Percentiles rank a stretch among this genome's conserved stretches.
phyloP scores from a whole-genome alignment of 2,113 vertebrate genomes.

The Ceuthmochares aereus region DNA sequence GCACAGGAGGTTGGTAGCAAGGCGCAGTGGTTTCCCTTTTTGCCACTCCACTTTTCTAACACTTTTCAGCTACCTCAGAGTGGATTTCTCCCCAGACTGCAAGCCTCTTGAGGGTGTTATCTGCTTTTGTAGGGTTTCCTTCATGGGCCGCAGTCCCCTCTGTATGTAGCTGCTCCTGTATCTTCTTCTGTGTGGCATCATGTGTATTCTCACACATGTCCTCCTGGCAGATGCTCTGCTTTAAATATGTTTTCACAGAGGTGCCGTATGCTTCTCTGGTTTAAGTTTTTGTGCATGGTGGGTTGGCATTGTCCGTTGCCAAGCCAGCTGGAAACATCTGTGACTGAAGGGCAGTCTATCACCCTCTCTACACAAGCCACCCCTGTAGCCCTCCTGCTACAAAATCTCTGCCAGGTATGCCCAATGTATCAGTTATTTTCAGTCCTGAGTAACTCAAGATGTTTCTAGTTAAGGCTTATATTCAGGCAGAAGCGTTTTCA shows the following conservation, averaged over 20 bases:
- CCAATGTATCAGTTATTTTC: not conserved
- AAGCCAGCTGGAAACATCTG: not conserved
- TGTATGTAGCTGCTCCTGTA: not conserved
- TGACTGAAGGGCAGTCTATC: not conserved
- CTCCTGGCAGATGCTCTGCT: not conserved
- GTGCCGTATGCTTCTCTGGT: not conserved
- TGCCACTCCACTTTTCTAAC: not conserved
- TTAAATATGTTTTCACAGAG: not conserved
- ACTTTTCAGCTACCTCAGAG: not conserved
- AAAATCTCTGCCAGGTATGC: not conserved
- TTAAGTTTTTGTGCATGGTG: not conserved
- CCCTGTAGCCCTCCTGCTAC: not conserved
- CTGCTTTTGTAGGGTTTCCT: not conserved
- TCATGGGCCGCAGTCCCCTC: not conserved
- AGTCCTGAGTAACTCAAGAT: not conserved
- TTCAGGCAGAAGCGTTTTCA: not conserved
- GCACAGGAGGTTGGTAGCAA: not conserved
- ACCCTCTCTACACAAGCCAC: not conserved
- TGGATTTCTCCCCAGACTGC: not conserved
- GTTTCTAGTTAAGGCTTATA: not conserved
- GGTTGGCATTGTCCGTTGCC: not conserved
- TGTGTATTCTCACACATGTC: not conserved
- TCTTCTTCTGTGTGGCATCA: not conserved
- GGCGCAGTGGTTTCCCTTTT: not conserved
- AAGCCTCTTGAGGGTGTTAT: not conserved